Conservation (phyloP, 2,797 vertebrate species). For the Manis pentadactyla region DNA sequence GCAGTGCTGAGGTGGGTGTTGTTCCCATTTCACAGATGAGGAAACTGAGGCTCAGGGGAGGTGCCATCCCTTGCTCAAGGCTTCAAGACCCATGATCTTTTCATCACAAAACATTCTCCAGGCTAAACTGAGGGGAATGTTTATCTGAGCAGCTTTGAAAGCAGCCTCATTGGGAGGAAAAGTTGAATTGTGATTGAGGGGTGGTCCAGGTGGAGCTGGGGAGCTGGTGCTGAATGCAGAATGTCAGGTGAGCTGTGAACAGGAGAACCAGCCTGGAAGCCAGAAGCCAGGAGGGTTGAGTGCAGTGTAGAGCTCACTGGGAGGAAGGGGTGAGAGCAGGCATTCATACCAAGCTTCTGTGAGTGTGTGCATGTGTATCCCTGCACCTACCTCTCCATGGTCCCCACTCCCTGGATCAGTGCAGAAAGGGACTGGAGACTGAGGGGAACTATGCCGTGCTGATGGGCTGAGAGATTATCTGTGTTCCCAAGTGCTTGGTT, state of each 20-base stretch:
- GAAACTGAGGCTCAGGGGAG: neutral
- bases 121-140: neutral
- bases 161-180: neutral
- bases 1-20: neutral
- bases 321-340: neutral
- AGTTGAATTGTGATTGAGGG: neutral
- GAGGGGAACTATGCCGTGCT: neutral
- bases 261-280: neutral
- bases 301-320: neutral
- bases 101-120: neutral
- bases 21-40: neutral
- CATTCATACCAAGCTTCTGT: neutral
- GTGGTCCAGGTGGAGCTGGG: no score
- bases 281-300: neutral
- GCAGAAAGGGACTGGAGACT: neutral
- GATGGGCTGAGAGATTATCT: neutral
- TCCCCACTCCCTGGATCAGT: neutral
- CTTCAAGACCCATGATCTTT: neutral
- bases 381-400: neutral
- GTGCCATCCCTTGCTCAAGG: neutral
- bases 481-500: neutral
- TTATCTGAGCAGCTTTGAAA: neutral
- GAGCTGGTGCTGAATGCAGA: neutral
- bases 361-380: neutral
- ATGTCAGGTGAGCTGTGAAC: neutral